These are phyloP conservation scores for Condylostylus longicornis DNA, from an alignment of 1,140 invertebrate species.

Conservation along the genomic window DNA sequence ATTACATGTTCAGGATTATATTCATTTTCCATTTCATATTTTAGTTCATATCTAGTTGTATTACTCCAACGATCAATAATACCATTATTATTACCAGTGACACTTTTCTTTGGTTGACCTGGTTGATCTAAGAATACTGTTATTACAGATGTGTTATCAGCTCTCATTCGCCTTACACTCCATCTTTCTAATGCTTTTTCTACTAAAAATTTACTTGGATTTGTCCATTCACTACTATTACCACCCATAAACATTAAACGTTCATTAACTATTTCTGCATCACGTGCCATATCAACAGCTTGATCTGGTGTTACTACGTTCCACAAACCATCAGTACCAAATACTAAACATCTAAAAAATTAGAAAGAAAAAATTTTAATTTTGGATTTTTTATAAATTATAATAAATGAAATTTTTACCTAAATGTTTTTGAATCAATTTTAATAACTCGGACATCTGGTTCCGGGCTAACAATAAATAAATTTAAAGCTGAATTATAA, in stretches of 20 bases:
- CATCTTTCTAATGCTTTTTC: conserved; percentile 70
- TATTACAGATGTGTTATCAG: conserved; percentile 90
- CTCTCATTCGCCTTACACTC: conserved; percentile 62
- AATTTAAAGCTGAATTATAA: conserved; percentile 74
- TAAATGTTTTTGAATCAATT: conserved; percentile 60
- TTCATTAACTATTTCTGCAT: conserved; percentile 68
- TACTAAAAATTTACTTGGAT: conserved; percentile 81
- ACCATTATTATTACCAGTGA: not conserved
- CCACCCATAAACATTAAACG: conserved; percentile 34
- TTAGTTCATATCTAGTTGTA: conserved; percentile 10
- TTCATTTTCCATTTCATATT: conserved; percentile 17
- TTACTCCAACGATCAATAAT: conserved; percentile 3
- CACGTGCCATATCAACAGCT: conserved; percentile 72
- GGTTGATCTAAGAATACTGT: conserved; percentile 86
- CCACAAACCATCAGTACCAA: conserved; percentile 93
- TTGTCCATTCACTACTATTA: conserved; percentile 53
- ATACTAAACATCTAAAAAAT: conserved; percentile 70
- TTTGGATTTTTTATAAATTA: not conserved
- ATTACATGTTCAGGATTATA: not conserved
- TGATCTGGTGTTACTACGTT: conserved; percentile 78
- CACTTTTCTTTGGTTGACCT: conserved; percentile 43
- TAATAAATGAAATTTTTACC: conserved; percentile 24
- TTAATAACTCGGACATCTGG: conserved; percentile 82
- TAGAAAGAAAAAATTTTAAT: not conserved
- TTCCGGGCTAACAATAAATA: conserved; percentile 93